Evolutionary conservation across 2,797 vertebrate species (phyloP), one percentile per base, ranked within the genome.

Genomic region (Mus minutoides): DNA sequence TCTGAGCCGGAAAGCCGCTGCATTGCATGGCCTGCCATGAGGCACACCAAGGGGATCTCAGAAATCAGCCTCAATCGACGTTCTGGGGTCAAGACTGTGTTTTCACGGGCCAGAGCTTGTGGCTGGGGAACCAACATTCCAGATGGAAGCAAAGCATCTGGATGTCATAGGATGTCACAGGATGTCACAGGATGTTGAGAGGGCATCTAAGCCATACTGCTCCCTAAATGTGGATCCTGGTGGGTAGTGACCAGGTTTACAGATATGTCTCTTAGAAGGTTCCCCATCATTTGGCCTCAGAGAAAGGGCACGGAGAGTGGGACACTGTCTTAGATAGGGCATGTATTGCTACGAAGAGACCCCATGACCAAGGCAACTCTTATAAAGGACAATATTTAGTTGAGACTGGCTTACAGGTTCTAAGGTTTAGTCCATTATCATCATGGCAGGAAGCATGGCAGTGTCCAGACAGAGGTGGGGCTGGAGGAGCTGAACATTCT

Each of bases 1-100:
- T 54, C 6, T 24, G 29, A 40, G 34, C 24, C 1, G 3, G 83
- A 54, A 85, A 58, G 60, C 3, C 52, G 19, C 62, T 24, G 22
- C 29, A 49, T 40, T 3, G 11, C 56, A 4, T 12, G 21, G 75
- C 46, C 60, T 56, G 43, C 22, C 2, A 2, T 0, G 1, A 52
- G 43, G 52, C 31, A 29, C 37, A 1, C 1, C 1, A 46, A 22
- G 37, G 14, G 52, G 21, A 29, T 2, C 21, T 56, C 1, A 1
- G 54, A 17, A 77, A 22, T 14, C 16, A 24, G 34, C 21, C 67
- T 12, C 22, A 0, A 22, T 56, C n/a, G 17, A 52, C 0, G 0
- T 43, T 46, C 54, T 37, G 17, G 93, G 94, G 86, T 24, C 69
- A 34, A 8, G 46, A 79, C 26, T 34, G n/a, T 21, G 1, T 73